Evolutionary conservation across 2,888 invertebrate species (phyloP), one percentile per base, ranked within the genome.

Genomic region (Apamea monoglypha): DNA sequence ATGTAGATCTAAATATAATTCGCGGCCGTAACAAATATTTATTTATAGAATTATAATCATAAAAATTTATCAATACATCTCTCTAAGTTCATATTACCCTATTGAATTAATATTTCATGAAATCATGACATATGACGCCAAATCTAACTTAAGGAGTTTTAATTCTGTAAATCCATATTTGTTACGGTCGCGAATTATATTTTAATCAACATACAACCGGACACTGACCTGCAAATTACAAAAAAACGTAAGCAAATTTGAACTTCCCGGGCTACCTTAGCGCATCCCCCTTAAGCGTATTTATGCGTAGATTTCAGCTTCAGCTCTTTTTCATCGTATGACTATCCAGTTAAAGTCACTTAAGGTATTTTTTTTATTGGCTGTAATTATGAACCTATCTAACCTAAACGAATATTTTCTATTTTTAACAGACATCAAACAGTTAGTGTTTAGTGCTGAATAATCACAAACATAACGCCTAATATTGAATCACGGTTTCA

Each of bases 361-460:
- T 36, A 63, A 16, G 63, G 21, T 10, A 18, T 7, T 7, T 61
- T 12, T 74, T 18, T 29, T 29, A 40, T 2, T 32, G 7, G 4
- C 18, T 32, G 0, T 16, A 50, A 50, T 74, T 8, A 32, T 32
- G 10, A 47, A 59, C n/a, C 29, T 25, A n/a, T 18, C 32, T 5
- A 6, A 44, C 32, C 25, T 32, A 21, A 16, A 12, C n/a, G 8
- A 4, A 50, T 36, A 5, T 63, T 74, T 10, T 21, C 21, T 10
- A 12, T 8, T 32, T 63, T 74, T 74, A 36, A 25, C 3, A 74
- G 32, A 78, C 12, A 63, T 74, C 32, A 64, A 73, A 69, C 21
- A 66, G 82, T 82, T 82, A 82, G 78, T 82, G 59, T 82, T 81
- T 68, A 72, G 71, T 56, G 71, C 36, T 73, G 32, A 67, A 82